phyloP scores from a whole-genome alignment of 2,797 vertebrate genomes.

The Crypturellus tataupa region DNA sequence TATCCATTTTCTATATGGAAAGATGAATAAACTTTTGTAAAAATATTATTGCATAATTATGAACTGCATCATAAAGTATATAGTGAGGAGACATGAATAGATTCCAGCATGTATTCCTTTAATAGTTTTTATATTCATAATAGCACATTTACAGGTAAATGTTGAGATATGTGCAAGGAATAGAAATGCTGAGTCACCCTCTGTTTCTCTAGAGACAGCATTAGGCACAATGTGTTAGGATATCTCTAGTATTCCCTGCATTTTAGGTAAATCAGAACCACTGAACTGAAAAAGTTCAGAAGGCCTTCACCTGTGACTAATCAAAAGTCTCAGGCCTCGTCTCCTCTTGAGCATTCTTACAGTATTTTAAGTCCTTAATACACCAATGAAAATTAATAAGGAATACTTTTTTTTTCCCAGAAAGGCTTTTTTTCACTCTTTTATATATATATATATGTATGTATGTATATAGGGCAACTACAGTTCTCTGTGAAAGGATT shows the following conservation, averaged over 20 bases:
- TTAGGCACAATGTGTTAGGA: background rate
- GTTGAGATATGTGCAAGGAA: background rate
- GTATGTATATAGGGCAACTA: background rate
- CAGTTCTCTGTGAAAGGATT: background rate
- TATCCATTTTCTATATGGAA: background rate
- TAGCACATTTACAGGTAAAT: background rate
- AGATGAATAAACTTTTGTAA: conserved; percentile 35
- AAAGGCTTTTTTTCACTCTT: no score
- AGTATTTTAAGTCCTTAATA: background rate
- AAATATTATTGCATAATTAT: conserved; percentile 65
- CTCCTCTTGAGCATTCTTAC: background rate
- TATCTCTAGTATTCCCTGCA: background rate
- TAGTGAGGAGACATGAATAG: background rate
- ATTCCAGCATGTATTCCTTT: background rate
- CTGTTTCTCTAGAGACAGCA: background rate
- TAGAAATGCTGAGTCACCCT: background rate
- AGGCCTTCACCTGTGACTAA: background rate
- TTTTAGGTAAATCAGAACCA: background rate
- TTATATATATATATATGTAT: no score
- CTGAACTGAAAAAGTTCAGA: background rate
- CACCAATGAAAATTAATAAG: background rate
- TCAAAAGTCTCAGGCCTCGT: background rate
- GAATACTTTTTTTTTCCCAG: background rate
- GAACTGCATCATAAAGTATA: background rate
- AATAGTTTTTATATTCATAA: background rate